These are phyloP conservation scores for Pseudorasbora parva DNA, from an alignment of 2,113 vertebrate genomes.

Conservation along the genomic window DNA sequence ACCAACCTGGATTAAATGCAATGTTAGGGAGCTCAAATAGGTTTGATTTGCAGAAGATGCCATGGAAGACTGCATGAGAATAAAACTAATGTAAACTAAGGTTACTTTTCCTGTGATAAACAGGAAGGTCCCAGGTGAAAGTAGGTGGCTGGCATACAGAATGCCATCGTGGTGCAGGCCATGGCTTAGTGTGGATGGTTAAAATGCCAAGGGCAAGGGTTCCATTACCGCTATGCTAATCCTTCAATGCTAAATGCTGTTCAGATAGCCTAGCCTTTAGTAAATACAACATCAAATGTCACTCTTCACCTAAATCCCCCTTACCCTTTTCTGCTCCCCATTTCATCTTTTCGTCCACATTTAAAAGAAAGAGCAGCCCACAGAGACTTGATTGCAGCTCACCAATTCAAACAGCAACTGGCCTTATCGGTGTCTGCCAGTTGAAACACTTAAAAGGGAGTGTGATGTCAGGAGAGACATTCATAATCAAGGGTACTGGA, in stretches of 20 bases:
- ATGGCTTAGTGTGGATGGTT: background rate
- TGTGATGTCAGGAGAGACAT: slow-evolving; percentile 18
- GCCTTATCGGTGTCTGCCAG: slow-evolving; percentile 25
- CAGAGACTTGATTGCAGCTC: background rate
- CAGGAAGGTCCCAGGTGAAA: slow-evolving; percentile 15
- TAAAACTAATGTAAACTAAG: slow-evolving; percentile 3
- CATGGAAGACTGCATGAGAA: background rate
- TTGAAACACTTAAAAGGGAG: slow-evolving; percentile 29
- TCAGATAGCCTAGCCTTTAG: slow-evolving; percentile 25
- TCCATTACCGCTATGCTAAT: slow-evolving; percentile 25
- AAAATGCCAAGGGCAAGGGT: slow-evolving; percentile 38
- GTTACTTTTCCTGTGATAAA: background rate
- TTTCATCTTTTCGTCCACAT: background rate
- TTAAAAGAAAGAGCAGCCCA: slow-evolving; percentile 6
- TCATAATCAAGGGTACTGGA: slow-evolving; percentile 26
- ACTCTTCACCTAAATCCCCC: slow-evolving; percentile 31
- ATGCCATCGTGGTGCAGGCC: slow-evolving; percentile 30
- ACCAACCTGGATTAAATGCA: slow-evolving; percentile 35
- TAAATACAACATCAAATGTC: slow-evolving; percentile 45
- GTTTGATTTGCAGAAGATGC: background rate
- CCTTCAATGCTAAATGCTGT: slow-evolving; percentile 31
- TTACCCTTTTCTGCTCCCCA: background rate
- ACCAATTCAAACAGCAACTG: slow-evolving; percentile 19
- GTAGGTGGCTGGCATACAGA: background rate
- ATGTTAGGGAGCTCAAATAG: slow-evolving; percentile 17